phyloP scores from a whole-genome alignment of 2,797 vertebrate species.

The Coracias cyanogaster region DNA sequence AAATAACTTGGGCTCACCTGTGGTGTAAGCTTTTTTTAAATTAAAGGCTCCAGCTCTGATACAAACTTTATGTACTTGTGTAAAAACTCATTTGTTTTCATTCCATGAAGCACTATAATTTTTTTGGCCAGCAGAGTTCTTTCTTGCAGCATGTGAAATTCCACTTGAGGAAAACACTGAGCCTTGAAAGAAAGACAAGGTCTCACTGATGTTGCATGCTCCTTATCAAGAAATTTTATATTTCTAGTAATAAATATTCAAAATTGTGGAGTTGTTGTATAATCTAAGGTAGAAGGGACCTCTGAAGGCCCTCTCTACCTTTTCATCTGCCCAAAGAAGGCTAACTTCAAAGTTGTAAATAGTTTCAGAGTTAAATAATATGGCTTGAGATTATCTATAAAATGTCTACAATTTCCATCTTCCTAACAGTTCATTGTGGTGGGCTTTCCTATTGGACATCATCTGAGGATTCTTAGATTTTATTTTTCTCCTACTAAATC shows the following conservation, averaged over 20 bases:
- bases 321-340: not conserved
- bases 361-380: not conserved
- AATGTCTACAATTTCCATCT: not conserved
- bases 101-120: not conserved
- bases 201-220: rapidly evolving
- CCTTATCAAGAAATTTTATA: not conserved
- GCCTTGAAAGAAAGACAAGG: not conserved
- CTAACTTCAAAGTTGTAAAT: not conserved
- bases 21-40: not conserved
- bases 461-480: not conserved
- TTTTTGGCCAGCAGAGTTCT: not conserved
- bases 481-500: not conserved
- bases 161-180: not conserved
- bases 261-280: not conserved
- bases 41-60: not conserved
- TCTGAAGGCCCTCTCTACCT: not conserved
- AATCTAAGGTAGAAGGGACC: not conserved
- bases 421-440: not conserved
- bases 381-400: not conserved
- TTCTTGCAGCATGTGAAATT: not conserved
- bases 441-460: not conserved
- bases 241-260: not conserved
- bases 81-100: not conserved
- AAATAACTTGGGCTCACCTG: not conserved
- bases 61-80: not conserved